phyloP scores from a whole-genome alignment of 2,113 vertebrate species.

The Silurus glanis region DNA sequence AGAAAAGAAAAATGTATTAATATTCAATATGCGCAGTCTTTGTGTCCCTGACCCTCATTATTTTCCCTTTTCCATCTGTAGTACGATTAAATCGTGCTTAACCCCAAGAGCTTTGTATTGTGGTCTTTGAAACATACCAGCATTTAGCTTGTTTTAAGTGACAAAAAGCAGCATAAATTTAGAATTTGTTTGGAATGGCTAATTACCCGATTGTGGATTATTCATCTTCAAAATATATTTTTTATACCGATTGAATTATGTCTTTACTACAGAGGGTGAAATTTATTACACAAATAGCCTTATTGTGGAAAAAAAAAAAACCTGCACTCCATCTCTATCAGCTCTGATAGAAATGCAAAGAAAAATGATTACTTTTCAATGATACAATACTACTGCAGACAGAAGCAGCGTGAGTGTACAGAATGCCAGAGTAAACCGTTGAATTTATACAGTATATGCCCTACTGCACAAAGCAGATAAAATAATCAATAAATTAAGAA shows the following conservation, averaged over 20 bases:
- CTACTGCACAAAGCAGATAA: neutral
- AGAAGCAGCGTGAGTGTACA: neutral
- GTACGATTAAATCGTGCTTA: neutral
- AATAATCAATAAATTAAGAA: too few species aligned
- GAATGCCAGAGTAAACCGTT: neutral
- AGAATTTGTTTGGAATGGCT: neutral
- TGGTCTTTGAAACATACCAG: neutral
- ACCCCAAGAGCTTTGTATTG: neutral
- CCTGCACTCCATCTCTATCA: neutral
- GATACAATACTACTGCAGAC: conserved; percentile 1
- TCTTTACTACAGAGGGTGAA: neutral
- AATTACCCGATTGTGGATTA: neutral
- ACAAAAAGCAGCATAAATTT: neutral
- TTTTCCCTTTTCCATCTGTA: neutral
- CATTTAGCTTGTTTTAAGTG: neutral
- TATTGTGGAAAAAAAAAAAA: neutral
- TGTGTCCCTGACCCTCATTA: neutral
- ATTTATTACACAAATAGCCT: neutral
- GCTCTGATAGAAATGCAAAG: neutral
- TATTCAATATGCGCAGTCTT: neutral
- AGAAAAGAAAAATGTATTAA: neutral
- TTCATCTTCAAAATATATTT: neutral
- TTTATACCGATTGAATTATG: neutral
- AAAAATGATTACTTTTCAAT: conserved; percentile 15
- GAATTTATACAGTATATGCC: neutral